phyloP scores from a whole-genome alignment of 2,888 invertebrate species.

The Andricus quercusramuli region DNA sequence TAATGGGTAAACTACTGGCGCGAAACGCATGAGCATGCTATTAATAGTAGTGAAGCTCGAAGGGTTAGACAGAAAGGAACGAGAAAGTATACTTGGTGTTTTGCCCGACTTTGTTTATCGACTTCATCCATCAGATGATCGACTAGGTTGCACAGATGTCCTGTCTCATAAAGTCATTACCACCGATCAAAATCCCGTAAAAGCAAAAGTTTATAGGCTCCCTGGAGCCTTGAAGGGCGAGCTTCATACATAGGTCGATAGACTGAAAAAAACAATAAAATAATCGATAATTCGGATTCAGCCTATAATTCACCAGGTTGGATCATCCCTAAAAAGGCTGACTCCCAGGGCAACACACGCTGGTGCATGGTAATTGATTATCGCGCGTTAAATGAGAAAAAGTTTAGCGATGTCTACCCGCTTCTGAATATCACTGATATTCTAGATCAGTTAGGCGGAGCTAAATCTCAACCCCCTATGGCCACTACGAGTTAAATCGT shows the following conservation, averaged over 20 bases:
- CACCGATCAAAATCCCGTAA: not conserved
- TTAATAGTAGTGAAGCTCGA: conserved; percentile 37
- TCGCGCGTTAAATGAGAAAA: not conserved
- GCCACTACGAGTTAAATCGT: too few relatives aligned
- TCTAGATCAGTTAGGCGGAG: too few relatives aligned
- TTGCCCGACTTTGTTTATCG: conserved; percentile 33
- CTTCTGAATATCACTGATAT: too few relatives aligned
- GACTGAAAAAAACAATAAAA: not conserved
- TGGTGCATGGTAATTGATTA: not conserved
- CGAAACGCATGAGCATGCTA: too few relatives aligned
- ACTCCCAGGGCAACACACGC: not conserved
- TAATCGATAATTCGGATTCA: not conserved
- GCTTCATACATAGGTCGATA: not conserved
- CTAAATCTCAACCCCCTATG: too few relatives aligned
- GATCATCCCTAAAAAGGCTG: not conserved
- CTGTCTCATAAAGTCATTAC: not conserved
- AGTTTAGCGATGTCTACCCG: not conserved
- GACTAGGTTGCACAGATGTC: conserved; percentile 31
- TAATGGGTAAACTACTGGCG: not conserved
- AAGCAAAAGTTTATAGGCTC: conserved; percentile 16
- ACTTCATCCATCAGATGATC: conserved; percentile 47
- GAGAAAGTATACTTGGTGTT: not conserved
- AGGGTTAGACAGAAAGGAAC: conserved; percentile 43
- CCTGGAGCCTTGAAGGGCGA: conserved; percentile 4
- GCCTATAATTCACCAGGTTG: not conserved